phyloP scores from a whole-genome alignment of 2,113 vertebrate genomes.

The Hippocampus mohnikei region DNA sequence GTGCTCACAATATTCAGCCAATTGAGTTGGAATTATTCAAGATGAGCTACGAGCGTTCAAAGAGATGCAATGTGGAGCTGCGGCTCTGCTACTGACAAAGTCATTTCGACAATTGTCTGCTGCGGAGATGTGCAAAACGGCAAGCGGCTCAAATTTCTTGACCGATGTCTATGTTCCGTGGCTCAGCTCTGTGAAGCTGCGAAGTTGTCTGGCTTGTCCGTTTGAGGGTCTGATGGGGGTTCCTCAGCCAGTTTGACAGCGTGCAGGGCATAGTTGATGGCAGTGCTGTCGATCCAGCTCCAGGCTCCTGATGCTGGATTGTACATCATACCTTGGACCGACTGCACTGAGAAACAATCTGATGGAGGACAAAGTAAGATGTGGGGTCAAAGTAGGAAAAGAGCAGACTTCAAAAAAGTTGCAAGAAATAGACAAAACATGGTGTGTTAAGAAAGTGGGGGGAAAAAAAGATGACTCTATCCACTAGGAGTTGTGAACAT shows the following conservation, averaged over 20 bases:
- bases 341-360: conserved; percentile 85
- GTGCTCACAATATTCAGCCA: neutral
- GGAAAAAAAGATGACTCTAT: no score
- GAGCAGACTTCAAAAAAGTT: neutral
- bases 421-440: no score
- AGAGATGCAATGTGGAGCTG: neutral
- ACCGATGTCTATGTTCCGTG: neutral
- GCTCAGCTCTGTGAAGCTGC: conserved; percentile 40
- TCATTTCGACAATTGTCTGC: neutral
- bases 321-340: conserved; percentile 85
- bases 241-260: conserved; percentile 72
- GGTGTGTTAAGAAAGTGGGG: no score
- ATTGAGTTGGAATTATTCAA: neutral
- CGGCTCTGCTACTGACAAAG: neutral
- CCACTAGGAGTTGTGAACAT: no score
- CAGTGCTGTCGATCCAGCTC: conserved; percentile 81
- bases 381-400: neutral
- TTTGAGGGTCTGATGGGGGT: conserved; percentile 19
- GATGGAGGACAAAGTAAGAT: conserved; percentile 1
- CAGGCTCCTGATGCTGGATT: conserved; percentile 83
- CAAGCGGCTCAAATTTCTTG: neutral
- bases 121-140: neutral
- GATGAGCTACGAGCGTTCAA: neutral
- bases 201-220: conserved; percentile 2
- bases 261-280: conserved; percentile 88